These are phyloP conservation scores for Petroica traversi DNA, from an alignment of 2,113 vertebrate genomes.

Conservation along the genomic window DNA sequence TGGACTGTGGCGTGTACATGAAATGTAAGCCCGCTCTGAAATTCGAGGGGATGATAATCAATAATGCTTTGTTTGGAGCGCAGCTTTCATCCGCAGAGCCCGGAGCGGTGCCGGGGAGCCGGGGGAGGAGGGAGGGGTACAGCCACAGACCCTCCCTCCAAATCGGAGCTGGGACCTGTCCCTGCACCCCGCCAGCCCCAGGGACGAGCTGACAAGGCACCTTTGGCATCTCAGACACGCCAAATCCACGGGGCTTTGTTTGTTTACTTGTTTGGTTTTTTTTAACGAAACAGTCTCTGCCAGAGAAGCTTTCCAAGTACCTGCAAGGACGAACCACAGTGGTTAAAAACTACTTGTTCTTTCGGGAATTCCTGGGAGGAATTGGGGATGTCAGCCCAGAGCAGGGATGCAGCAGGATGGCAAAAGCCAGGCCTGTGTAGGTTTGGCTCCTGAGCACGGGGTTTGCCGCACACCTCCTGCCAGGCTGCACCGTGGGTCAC, in stretches of 20 bases:
- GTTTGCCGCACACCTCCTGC: background rate
- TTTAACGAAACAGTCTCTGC: background rate
- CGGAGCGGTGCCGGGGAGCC: rapidly evolving
- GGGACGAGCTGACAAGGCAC: background rate
- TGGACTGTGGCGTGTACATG: background rate
- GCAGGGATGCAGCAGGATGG: rapidly evolving
- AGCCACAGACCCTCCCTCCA: background rate
- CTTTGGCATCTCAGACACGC: background rate
- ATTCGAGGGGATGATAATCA: constrained; percentile 28
- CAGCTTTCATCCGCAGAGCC: background rate
- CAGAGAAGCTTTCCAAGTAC: background rate
- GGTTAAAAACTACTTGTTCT: background rate
- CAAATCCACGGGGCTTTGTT: background rate
- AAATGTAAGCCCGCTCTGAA: background rate
- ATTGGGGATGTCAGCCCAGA: background rate
- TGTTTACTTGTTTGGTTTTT: background rate
- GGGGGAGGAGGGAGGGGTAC: background rate
- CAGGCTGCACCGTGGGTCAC: too few species aligned
- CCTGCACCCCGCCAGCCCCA: background rate
- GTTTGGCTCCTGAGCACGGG: rapidly evolving
- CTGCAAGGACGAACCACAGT: background rate
- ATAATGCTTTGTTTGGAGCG: background rate
- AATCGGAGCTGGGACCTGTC: background rate
- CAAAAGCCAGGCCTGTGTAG: background rate
- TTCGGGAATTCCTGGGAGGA: background rate